Evolutionary conservation across 2,888 invertebrate genomes (phyloP).

Genomic region (Micoletzkya japonica): DNA sequence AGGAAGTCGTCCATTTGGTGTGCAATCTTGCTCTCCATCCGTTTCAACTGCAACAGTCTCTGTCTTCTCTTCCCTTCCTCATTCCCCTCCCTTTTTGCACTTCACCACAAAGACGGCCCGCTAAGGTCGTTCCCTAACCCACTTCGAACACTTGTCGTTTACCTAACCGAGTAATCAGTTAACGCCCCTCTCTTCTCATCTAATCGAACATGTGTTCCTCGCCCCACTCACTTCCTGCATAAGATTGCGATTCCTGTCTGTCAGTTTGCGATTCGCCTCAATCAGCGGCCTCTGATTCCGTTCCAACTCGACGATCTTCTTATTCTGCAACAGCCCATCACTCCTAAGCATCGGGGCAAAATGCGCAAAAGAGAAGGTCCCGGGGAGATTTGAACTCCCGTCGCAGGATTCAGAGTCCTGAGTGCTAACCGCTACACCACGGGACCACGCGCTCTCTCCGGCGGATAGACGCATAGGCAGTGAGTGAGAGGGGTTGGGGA

Average conservation of each 20-base stretch:
- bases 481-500: too few species aligned
- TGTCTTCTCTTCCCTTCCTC: too few species aligned
- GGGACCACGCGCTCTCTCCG: constrained; percentile 29
- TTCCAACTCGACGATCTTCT: constrained; percentile 62
- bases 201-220: too few species aligned
- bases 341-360: not conserved
- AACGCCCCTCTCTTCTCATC: too few species aligned
- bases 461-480: too few species aligned
- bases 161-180: too few species aligned
- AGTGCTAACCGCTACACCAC: constrained; percentile 47
- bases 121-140: too few species aligned
- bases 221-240: constrained; percentile 39
- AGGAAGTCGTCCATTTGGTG: constrained; percentile 57
- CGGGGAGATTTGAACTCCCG: constrained; percentile 30
- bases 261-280: constrained; percentile 56
- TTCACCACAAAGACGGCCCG: too few species aligned
- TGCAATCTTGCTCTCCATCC: constrained; percentile 53
- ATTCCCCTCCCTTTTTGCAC: too few species aligned
- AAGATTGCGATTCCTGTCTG: constrained; percentile 53
- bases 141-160: too few species aligned
- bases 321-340: constrained; percentile 49
- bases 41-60: constrained; percentile 42
- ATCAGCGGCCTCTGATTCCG: constrained; percentile 57
- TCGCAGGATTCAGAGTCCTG: constrained; percentile 42
- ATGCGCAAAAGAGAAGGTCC: constrained; percentile 28